Percentiles rank a stretch among this genome's conserved stretches.
Conservation (phyloP, 2,113 vertebrate species). For the Amazona guildingii region DNA sequence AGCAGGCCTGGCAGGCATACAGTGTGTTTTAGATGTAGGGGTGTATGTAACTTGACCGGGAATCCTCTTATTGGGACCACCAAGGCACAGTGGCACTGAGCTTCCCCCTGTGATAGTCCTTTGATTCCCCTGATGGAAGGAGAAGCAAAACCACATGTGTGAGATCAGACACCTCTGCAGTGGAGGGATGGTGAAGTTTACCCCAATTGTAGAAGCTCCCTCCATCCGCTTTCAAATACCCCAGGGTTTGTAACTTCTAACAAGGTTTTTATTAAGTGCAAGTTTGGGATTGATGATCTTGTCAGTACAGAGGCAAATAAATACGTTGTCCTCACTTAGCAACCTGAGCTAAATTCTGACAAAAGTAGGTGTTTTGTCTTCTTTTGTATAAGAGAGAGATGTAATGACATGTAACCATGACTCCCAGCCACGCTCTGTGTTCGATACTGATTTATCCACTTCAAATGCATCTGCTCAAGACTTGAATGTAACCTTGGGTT, state of each 20-base stretch:
- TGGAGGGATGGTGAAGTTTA: neutral
- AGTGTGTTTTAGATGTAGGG: neutral
- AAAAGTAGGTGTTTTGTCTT: neutral
- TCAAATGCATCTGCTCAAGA: neutral
- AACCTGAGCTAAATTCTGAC: constrained; percentile 41
- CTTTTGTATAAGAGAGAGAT: neutral
- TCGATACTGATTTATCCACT: neutral
- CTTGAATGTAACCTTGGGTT: accelerated
- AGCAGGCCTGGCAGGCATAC: neutral
- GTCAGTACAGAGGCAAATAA: neutral
- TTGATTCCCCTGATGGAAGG: accelerated
- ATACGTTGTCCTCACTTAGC: neutral
- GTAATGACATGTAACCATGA: neutral
- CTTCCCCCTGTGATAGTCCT: neutral
- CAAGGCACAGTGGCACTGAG: neutral
- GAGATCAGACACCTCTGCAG: neutral
- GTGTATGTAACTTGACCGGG: neutral
- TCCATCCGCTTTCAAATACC: neutral
- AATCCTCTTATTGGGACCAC: accelerated
- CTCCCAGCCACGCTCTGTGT: neutral
- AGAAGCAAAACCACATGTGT: accelerated
- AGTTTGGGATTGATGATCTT: neutral
- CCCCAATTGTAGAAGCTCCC: neutral
- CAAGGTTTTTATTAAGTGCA: neutral
- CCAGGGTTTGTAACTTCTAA: accelerated